A percentile compares a stretch with the other conserved stretches of the same genome.
Evolutionary conservation across 2,888 invertebrate genomes (phyloP).

Genomic region (Phortica magna): DNA sequence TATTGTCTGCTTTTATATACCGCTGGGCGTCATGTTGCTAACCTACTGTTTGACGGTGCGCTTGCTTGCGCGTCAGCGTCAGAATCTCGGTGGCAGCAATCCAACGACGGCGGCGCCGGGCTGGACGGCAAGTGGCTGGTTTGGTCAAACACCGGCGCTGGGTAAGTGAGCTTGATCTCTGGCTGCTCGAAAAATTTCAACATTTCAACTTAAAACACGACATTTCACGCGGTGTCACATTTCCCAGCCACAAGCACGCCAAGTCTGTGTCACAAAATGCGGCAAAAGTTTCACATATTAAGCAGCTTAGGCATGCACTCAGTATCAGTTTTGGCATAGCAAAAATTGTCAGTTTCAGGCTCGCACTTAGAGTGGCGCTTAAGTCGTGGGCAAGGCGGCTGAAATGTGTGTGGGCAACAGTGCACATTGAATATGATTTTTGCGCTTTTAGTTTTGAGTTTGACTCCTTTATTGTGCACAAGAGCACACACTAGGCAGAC

Average conservation of each 20-base stretch:
- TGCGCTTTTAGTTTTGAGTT: conserved; percentile 21
- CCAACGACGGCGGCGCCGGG: conserved; percentile 78
- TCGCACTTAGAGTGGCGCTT: not conserved
- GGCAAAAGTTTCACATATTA: conserved; percentile 12
- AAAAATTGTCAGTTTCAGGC: not conserved
- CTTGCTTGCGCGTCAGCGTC: conserved; percentile 89
- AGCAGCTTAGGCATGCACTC: not conserved
- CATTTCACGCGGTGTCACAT: not conserved
- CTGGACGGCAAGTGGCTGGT: conserved; percentile 86
- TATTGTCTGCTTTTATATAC: conserved; percentile 97
- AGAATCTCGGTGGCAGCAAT: conserved; percentile 81
- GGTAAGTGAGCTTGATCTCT: conserved; percentile 75
- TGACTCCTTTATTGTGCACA: conserved; percentile 38
- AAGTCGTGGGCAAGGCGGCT: too few relatives aligned
- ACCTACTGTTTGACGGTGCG: conserved; percentile 96
- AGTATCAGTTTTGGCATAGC: not conserved
- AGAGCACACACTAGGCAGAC: conserved; percentile 37
- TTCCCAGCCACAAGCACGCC: conserved; percentile 4
- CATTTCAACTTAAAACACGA: conserved; percentile 1
- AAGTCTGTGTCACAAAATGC: conserved; percentile 13
- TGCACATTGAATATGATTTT: conserved; percentile 32
- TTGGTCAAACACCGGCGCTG: conserved; percentile 81
- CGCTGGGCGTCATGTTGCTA: conserved; percentile 94
- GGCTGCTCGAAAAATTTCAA: not conserved
- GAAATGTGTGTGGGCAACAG: not conserved